Evolutionary conservation across 2,797 vertebrate species (phyloP).

Genomic region (Tolypeutes matacus): DNA sequence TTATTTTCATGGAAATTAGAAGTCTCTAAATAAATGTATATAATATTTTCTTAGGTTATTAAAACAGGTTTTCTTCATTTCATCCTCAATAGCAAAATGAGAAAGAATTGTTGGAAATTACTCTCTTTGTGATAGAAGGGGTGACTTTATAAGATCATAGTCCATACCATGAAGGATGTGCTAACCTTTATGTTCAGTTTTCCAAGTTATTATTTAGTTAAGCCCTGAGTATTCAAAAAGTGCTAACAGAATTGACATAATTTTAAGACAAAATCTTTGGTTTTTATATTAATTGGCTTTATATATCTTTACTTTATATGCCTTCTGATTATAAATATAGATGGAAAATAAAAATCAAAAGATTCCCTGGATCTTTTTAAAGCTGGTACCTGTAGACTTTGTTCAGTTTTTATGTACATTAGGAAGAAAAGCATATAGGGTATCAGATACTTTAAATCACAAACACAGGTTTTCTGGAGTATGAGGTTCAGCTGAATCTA

Average conservation of each 20-base stretch:
- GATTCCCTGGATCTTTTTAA: slow-evolving; percentile 40
- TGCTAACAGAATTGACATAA: not conserved
- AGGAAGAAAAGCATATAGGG: slow-evolving; percentile 40
- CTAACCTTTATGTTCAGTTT: not conserved
- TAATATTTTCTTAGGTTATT: not conserved
- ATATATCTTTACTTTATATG: not conserved
- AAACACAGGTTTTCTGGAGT: not conserved
- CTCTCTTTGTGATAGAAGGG: not conserved
- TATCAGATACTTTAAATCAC: slow-evolving; percentile 41
- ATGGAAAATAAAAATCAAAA: slow-evolving; percentile 46
- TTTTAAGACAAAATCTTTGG: not conserved
- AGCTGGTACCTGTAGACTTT: not conserved
- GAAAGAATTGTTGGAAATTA: not conserved
- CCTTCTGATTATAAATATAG: slow-evolving; percentile 17
- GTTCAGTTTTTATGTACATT: not conserved
- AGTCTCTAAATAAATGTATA: slow-evolving; percentile 39
- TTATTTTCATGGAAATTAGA: slow-evolving; percentile 16
- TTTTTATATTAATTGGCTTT: slow-evolving; percentile 17
- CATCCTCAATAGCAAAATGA: not conserved
- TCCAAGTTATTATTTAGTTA: slow-evolving; percentile 11
- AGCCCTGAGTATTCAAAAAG: not conserved
- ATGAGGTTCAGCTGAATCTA: slow-evolving; percentile 2
- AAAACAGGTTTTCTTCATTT: not conserved
- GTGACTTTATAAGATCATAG: not conserved
- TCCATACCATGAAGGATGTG: not conserved